Base-by-base conservation (phyloP, 1,140 invertebrate genomes). In the Macrobrachium nipponense region DNA sequence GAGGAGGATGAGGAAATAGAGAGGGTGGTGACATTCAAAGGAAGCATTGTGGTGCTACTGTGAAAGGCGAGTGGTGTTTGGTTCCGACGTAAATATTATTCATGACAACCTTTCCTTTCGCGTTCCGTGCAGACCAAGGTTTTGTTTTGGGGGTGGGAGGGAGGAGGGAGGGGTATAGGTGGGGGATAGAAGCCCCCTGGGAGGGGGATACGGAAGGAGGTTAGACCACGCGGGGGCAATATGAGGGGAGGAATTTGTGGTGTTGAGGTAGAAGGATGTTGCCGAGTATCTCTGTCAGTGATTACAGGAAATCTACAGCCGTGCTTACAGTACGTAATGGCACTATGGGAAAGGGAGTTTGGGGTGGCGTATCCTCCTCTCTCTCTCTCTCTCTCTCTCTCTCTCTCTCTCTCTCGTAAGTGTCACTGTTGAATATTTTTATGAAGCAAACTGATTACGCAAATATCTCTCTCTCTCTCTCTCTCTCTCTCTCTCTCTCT, bases 11-110 rank as follows among this genome's bases (percentile, higher is more conserved):
- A 59, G 60, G 77, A 61, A 73, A 77, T 76, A 75, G 70, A 78
- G 62, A 64, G 75, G 62, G n/a, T 14, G 66, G 62, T 85, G 76
- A 85, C 82, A 79, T 60, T 85, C 44, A 85, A 85, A 79, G 82
- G 36, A 17, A 58, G 44, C 82, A 79, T 85, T 85, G 82, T 85
- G 58, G 17, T 5, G 51, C 20, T 15, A 17, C 18, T 20, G n/a
- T 58, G 59, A 59, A 60, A 36, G 75, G 81, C 14, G 17, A 64
- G 81, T 58, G 81, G 81, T 83, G 81, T 83, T 58, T 61, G 81
- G 81, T 83, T 76, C 36, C 73, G 59, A 23, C 61, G 73, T 75
- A 80, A 80, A 80, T 80, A 80, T 80, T 80, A 80, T 80, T 80
- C 61, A 51, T 62, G 64, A 23, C 43, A 66, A 80, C 76, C 60